Evolutionary conservation across 2,797 vertebrate species (phyloP).

Genomic region (Enteromius unitaeniatus): DNA sequence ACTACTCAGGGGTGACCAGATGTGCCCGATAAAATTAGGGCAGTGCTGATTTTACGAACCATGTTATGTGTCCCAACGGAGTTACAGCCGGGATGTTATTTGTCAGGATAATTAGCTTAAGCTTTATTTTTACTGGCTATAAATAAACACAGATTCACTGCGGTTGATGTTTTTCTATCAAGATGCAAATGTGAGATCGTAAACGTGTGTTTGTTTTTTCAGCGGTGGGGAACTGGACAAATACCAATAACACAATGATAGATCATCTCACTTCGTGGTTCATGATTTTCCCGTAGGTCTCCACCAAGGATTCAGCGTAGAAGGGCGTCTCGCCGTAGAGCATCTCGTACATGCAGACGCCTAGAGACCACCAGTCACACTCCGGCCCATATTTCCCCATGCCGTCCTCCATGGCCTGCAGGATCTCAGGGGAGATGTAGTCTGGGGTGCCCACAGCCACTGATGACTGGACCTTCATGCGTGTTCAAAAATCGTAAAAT

Average conservation of each 20-base stretch:
- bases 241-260: not conserved
- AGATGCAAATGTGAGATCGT: not conserved
- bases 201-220: not conserved
- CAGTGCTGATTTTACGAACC: constrained; percentile 10
- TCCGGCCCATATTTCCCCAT: constrained; percentile 96
- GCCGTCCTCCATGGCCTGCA: constrained; percentile 98
- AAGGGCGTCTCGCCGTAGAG: constrained; percentile 96
- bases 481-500: not conserved
- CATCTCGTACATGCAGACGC: constrained; percentile 98
- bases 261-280: constrained; percentile 89
- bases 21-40: not conserved
- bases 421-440: constrained; percentile 98
- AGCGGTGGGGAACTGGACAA: not conserved
- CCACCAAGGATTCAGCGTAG: constrained; percentile 94
- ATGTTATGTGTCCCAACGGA: not conserved
- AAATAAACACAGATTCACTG: constrained; percentile 1
- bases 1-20: not conserved
- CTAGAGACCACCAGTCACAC: constrained; percentile 99
- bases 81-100: not conserved
- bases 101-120: not conserved
- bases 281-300: constrained; percentile 99
- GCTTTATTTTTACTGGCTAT: not conserved
- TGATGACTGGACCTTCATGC: constrained; percentile 90
- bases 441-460: constrained; percentile 97
- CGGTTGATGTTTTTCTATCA: not conserved